A percentile compares a stretch with the other conserved stretches of the same genome.
Evolutionary conservation across 2,113 vertebrate genomes (phyloP).

Genomic region (Anguilla japonica): DNA sequence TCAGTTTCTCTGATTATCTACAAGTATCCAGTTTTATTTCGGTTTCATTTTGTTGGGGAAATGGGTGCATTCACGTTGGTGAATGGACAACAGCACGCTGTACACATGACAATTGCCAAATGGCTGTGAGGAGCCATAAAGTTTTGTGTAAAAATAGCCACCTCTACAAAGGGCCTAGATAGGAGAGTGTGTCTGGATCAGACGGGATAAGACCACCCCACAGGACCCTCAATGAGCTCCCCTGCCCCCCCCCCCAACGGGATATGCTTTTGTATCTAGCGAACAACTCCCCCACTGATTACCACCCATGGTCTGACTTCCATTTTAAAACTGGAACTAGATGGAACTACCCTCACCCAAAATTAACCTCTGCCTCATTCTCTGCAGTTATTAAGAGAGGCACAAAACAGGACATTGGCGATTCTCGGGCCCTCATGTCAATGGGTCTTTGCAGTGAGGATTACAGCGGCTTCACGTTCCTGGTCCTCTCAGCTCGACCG

Average conservation of each 20-base stretch:
- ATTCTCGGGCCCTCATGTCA: not conserved
- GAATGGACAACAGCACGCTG: not conserved
- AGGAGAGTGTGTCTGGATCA: not conserved
- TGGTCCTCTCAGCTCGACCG: not conserved
- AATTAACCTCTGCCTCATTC: not conserved
- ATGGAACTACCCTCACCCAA: slow-evolving; percentile 19
- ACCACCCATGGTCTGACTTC: not conserved
- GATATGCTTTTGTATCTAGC: slow-evolving; percentile 29
- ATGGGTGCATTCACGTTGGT: not conserved
- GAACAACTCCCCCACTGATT: slow-evolving; percentile 24
- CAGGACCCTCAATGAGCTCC: slow-evolving; percentile 12
- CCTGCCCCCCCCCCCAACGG: not conserved
- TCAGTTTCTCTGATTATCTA: not conserved
- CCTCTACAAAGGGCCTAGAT: not conserved
- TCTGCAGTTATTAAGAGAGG: not conserved
- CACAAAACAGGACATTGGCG: not conserved
- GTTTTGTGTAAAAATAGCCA: not conserved
- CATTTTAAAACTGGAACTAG: not conserved
- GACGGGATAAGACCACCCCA: slow-evolving; percentile 44
- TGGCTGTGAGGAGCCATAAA: not conserved
- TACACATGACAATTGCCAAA: not conserved
- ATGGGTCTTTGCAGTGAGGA: not conserved
- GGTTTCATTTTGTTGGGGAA: not conserved
- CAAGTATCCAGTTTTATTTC: not conserved
- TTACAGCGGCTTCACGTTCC: not conserved